Percentiles rank a stretch among this genome's conserved stretches.
Conservation (phyloP, 2,113 vertebrate genomes). For the Acanthisitta chloris region DNA sequence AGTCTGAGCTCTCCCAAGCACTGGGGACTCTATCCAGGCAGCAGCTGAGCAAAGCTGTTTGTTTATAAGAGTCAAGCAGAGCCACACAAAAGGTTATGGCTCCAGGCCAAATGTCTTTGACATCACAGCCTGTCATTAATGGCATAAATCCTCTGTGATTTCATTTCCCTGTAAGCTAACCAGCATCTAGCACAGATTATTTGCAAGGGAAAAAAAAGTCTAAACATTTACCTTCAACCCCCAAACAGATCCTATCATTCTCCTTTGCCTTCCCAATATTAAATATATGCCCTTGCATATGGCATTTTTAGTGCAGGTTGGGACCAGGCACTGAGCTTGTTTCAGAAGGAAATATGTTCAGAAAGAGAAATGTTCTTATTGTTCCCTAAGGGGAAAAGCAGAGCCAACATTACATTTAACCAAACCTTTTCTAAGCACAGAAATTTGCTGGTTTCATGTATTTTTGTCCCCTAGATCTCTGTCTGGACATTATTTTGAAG, state of each 20-base stretch:
- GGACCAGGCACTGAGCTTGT: neutral
- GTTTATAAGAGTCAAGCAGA: conserved; percentile 39
- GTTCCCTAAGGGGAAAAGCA: neutral
- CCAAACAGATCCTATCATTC: conserved; percentile 52
- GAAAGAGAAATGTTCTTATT: conserved; percentile 1
- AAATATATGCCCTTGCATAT: conserved; percentile 37
- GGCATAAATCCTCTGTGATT: conserved; percentile 61
- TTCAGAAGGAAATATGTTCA: neutral
- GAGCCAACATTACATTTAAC: neutral
- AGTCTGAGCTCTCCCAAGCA: neutral
- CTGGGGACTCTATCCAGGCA: conserved; percentile 11
- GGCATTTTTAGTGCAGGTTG: conserved; percentile 54
- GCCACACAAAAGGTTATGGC: conserved; percentile 63
- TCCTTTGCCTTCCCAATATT: neutral
- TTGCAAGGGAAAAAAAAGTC: conserved; percentile 49
- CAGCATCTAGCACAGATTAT: conserved; percentile 49
- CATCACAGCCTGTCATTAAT: conserved; percentile 60
- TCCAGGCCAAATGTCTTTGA: conserved; percentile 49
- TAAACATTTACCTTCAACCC: conserved; percentile 59
- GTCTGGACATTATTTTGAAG: neutral
- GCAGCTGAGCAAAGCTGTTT: conserved; percentile 26
- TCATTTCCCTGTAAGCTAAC: conserved; percentile 60
- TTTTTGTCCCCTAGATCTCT: neutral
- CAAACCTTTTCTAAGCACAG: neutral
- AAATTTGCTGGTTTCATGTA: neutral